These are phyloP conservation scores for Pollenia angustigena DNA, from an alignment of 2,888 invertebrate genomes.

Conservation along the genomic window DNA sequence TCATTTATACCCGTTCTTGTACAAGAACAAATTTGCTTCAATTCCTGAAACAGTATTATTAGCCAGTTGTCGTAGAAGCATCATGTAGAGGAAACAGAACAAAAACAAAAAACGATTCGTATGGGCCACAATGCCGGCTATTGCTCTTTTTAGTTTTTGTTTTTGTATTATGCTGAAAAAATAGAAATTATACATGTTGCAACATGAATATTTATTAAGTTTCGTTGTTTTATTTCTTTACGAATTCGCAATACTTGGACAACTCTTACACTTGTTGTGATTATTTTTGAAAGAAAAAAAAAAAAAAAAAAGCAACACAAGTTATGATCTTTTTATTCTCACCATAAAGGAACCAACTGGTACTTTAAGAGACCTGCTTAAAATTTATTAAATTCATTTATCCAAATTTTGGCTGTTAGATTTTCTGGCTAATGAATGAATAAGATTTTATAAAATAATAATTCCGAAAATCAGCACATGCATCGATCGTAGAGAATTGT, in stretches of 20 bases:
- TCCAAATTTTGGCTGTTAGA: no score
- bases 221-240: conserved; percentile 5
- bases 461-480: no score
- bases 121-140: conserved; percentile 60
- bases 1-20: conserved; percentile 7
- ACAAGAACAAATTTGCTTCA: conserved; percentile 32
- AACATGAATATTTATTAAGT: conserved; percentile 44
- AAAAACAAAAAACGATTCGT: conserved; percentile 35
- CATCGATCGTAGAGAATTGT: no score
- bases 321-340: not conserved
- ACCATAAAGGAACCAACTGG: conserved; percentile 17
- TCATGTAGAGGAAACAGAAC: conserved; percentile 15
- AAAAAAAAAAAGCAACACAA: not conserved
- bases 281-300: conserved; percentile 28
- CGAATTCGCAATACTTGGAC: conserved; percentile 19
- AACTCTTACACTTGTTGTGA: conserved; percentile 50
- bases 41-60: conserved; percentile 54
- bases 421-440: no score
- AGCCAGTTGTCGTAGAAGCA: conserved; percentile 38
- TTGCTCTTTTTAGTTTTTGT: conserved; percentile 47
- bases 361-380: not conserved
- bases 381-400: no score
- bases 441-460: no score
- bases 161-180: not conserved
- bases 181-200: conserved; percentile 34